Evolutionary conservation across 2,113 vertebrate species (phyloP).

Genomic region (Panthera uncia): DNA sequence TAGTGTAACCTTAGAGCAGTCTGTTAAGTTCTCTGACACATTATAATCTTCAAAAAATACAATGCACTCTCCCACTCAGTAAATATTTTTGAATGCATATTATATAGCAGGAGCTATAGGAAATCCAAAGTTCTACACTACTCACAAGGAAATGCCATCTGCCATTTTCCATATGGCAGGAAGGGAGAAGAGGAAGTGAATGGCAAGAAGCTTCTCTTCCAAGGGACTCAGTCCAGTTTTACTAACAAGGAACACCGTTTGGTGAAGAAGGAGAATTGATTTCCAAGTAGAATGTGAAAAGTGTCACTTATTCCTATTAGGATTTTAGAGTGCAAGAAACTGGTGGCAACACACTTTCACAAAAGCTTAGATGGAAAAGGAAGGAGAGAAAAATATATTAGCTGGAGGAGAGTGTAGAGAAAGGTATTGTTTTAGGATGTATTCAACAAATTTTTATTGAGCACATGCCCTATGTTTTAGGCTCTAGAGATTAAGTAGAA

Average conservation of each 20-base stretch:
- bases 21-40: not conserved
- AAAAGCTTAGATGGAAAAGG: not conserved
- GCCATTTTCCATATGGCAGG: not conserved
- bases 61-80: not conserved
- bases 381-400: not conserved
- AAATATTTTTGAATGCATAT: not conserved
- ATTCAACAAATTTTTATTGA: not conserved
- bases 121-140: not conserved
- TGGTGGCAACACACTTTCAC: not conserved
- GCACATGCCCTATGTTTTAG: not conserved
- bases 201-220: not conserved
- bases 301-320: not conserved
- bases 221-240: not conserved
- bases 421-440: not conserved
- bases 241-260: not conserved
- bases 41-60: constrained; percentile 1
- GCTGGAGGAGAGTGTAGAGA: not conserved
- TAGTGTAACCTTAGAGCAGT: not conserved
- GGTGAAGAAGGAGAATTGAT: not conserved
- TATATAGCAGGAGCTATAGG: not conserved
- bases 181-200: not conserved
- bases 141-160: not conserved
- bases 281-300: not conserved
- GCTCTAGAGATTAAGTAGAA: not conserved
- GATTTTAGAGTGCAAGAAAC: not conserved